These are phyloP conservation scores for Baryphthengus martii DNA, from an alignment of 2,113 vertebrate species.

Conservation along the genomic window DNA sequence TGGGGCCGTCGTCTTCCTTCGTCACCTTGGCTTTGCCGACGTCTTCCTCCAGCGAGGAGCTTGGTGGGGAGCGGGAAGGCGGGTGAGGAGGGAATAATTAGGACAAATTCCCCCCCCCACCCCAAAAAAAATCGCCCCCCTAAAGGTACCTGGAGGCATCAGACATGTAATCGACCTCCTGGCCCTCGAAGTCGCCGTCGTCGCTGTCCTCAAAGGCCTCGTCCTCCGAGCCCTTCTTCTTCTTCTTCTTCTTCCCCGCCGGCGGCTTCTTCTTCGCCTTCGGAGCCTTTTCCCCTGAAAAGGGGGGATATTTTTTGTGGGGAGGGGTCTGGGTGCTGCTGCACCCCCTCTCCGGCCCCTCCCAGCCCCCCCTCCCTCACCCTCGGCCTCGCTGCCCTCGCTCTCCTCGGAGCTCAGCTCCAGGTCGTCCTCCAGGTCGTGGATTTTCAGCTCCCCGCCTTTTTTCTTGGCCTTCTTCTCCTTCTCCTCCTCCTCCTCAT, in stretches of 20 bases:
- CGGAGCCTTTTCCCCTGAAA: not conserved
- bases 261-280: not conserved
- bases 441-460: conserved; percentile 81
- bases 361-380: not conserved
- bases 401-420: conserved; percentile 89
- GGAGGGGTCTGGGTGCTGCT: not conserved
- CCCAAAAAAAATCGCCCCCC: too few species aligned
- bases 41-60: not conserved
- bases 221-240: not conserved
- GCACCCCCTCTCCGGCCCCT: not conserved
- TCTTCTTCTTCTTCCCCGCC: not conserved
- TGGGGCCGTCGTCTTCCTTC: not conserved
- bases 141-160: not conserved
- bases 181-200: not conserved
- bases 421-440: conserved; percentile 89
- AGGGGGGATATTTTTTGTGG: not conserved
- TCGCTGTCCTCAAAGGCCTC: not conserved
- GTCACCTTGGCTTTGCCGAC: not conserved
- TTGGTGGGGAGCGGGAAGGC: not conserved
- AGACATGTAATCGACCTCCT: not conserved
- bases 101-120: not conserved
- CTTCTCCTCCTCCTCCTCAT: conserved; percentile 81
- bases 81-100: not conserved
- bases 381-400: conserved; percentile 81
- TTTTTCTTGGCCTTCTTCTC: conserved; percentile 75